These are phyloP conservation scores for Muscicapa adusta DNA, from an alignment of 2,113 vertebrate genomes.

Conservation along the genomic window DNA sequence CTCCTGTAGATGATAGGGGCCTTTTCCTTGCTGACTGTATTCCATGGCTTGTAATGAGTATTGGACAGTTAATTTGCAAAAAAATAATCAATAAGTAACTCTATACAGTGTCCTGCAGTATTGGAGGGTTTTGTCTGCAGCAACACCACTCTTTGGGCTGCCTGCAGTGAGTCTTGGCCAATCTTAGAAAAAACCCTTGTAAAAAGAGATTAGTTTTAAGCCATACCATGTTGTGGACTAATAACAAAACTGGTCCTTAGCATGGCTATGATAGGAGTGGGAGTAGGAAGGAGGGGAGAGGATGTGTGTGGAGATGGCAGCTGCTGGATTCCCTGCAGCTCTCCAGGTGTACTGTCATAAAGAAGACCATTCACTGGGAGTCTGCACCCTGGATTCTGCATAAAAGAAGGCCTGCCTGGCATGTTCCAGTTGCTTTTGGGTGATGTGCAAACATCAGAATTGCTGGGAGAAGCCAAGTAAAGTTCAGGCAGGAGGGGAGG, in stretches of 20 bases:
- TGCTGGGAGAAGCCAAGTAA: not conserved
- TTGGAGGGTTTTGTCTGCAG: not conserved
- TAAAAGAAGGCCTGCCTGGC: not conserved
- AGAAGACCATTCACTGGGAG: not conserved
- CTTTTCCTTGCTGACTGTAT: not conserved
- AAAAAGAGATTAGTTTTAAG: not conserved
- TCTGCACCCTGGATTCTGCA: not conserved
- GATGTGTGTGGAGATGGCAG: not conserved
- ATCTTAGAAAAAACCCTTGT: not conserved
- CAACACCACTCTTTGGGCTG: not conserved
- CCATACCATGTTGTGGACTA: not conserved
- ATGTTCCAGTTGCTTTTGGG: not conserved
- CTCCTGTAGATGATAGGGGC: not conserved
- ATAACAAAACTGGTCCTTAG: not conserved
- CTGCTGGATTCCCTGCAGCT: not conserved
- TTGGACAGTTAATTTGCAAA: not conserved
- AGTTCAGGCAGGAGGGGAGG: not conserved
- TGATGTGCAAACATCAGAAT: not conserved
- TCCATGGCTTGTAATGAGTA: not conserved
- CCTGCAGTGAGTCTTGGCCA: not conserved
- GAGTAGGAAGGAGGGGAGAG: not conserved
- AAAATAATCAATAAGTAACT: not conserved
- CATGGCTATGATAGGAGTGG: accelerated
- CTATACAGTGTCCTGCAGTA: not conserved
- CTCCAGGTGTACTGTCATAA: not conserved